phyloP scores from a whole-genome alignment of 2,797 vertebrate species.

The Acanthornis magna region DNA sequence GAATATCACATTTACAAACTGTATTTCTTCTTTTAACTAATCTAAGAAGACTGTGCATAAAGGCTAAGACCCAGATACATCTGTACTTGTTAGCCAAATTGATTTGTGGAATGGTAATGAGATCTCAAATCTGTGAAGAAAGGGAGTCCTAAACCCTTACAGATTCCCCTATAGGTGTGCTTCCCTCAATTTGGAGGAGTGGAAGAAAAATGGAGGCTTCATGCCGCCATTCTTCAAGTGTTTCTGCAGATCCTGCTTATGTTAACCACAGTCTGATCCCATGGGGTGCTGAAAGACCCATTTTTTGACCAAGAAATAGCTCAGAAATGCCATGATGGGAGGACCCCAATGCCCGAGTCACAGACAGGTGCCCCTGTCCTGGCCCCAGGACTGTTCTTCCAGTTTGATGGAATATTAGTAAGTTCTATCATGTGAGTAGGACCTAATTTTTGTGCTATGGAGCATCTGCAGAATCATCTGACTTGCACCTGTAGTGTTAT shows the following conservation, averaged over 20 bases:
- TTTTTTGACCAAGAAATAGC: background rate
- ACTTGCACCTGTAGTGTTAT: background rate
- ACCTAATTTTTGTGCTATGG: background rate
- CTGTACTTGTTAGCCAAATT: background rate
- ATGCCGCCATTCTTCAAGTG: background rate
- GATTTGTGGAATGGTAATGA: background rate
- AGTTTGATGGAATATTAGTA: background rate
- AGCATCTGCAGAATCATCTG: background rate
- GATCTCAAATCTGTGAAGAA: background rate
- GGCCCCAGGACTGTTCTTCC: background rate
- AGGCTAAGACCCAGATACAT: background rate
- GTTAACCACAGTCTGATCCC: background rate
- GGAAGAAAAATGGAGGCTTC: background rate
- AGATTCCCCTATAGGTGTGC: background rate
- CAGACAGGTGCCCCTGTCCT: background rate
- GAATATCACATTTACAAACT: background rate
- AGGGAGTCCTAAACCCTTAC: background rate
- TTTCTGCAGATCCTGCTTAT: background rate
- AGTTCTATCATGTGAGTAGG: background rate
- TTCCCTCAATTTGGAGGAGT: background rate
- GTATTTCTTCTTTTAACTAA: background rate
- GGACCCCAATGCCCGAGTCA: fast-evolving
- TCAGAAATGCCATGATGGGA: background rate
- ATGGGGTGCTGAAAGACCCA: background rate
- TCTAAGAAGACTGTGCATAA: background rate